Base-by-base conservation (phyloP, 2,888 invertebrate species). In the Caenorhabditis wallacei region DNA sequence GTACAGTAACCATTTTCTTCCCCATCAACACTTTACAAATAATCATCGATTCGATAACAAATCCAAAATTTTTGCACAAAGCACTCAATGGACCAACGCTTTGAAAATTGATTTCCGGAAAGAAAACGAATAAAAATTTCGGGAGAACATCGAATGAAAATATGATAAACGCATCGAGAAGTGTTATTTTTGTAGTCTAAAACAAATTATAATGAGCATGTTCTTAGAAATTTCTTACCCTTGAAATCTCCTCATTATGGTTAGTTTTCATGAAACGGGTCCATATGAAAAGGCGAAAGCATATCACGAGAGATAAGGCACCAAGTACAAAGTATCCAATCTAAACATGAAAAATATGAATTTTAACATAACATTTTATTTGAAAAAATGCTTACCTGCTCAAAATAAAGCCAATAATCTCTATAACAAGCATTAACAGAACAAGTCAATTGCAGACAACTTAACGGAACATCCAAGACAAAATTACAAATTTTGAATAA, bases 41-140 rank as follows among this genome's bases (percentile, higher is more conserved):
- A 0, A 64, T 51, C 13, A 64, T 35, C 18, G 30, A 48, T 8
- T 64, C 64, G 7, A 64, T 64, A 0, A 48, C 16, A 35, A 64
- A 64, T 11, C 64, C 64, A 11, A 40, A 20, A 20, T 30, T 48
- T 35, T 64, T 64, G 3, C 48, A 48, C 2, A 51, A n/a, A 1
- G 51, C 51, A 35, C 48, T 64, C 11, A 64, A 20, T 20, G 64
- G 64, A 11, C 64, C 64, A 35, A 64, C 64, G 11, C 7, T 64
- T 51, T 48, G 64, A 13, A 64, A 64, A 20, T 26, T 64, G 20
- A 64, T 26, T 22, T 26, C 10, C 4, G 64, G 64, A n/a, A 64
- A 30, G 30, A 48, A 16, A 1, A 30, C 48, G 4, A 48, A 30
- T 1, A 30, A 10, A 7, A 64, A 35, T 0, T 26, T 26, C 48